Conservation (phyloP, 2,113 vertebrate species). For the Eudyptes chrysolophus region DNA sequence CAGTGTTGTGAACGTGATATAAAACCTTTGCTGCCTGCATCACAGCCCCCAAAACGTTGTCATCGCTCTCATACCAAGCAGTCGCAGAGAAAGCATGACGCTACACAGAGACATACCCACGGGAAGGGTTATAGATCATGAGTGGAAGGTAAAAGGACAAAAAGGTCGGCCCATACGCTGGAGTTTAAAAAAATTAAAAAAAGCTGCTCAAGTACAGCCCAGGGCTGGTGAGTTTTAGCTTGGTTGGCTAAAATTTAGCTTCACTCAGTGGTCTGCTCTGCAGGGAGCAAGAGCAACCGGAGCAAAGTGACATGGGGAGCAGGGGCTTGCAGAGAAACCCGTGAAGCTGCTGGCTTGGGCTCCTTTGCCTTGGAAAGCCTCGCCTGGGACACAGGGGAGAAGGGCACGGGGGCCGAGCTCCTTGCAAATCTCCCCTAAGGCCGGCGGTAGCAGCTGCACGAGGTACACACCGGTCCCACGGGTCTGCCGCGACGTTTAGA, state of each 20-base stretch:
- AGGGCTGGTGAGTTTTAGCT: background rate
- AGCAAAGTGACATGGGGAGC: background rate
- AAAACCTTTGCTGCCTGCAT: background rate
- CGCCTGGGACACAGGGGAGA: background rate
- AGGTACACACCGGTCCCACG: background rate
- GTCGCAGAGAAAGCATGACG: background rate
- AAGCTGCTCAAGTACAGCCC: background rate
- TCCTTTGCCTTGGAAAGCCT: background rate
- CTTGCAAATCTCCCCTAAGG: background rate
- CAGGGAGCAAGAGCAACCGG: background rate
- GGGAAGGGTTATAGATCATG: background rate
- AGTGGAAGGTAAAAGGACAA: background rate
- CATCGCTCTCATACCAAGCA: background rate
- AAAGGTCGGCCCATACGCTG: background rate
- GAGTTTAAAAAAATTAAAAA: background rate
- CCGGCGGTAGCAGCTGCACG: rapidly evolving
- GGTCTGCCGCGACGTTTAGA: background rate
- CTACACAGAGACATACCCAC: background rate
- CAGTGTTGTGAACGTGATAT: background rate
- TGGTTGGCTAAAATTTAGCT: background rate
- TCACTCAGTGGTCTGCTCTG: background rate
- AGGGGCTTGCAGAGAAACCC: background rate
- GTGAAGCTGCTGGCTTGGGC: background rate
- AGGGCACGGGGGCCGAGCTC: rapidly evolving
- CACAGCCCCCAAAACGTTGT: background rate